Conservation (phyloP, 2,113 vertebrate genomes). For the Myrmecophaga tridactyla region DNA sequence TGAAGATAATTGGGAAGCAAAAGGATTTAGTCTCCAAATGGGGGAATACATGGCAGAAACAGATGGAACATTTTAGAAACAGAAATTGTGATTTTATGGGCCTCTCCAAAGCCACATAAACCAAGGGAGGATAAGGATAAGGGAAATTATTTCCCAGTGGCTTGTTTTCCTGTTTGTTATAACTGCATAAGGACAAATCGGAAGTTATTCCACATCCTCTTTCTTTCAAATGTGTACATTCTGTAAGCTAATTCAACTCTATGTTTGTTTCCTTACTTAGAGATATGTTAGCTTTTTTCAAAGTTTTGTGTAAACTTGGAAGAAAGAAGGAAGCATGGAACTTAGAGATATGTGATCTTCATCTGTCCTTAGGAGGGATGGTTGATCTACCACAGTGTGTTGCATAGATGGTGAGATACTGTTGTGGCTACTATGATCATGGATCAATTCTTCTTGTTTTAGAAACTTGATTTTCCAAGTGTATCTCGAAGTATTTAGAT, state of each 20-base stretch:
- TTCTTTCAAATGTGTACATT: background rate
- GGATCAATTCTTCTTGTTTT: background rate
- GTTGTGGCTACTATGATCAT: background rate
- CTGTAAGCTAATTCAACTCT: background rate
- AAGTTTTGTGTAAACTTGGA: background rate
- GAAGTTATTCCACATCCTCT: background rate
- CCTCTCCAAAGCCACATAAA: conserved; percentile 61
- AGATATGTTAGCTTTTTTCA: background rate
- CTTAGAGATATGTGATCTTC: background rate
- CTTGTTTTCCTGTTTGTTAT: conserved; percentile 5
- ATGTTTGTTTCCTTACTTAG: background rate
- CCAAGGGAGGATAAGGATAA: conserved; percentile 28
- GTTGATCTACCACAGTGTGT: background rate
- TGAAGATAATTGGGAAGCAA: conserved; percentile 56
- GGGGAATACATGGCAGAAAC: conserved; percentile 29
- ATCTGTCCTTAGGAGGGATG: background rate
- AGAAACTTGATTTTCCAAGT: background rate
- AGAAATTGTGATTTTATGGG: conserved; percentile 36
- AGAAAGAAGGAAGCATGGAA: background rate
- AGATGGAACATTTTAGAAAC: conserved; percentile 62
- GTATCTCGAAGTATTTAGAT: background rate
- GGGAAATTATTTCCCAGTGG: conserved; percentile 26
- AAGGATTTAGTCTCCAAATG: conserved; percentile 46
- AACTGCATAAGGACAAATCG: background rate
- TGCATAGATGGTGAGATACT: background rate